Conservation (phyloP, 2,113 vertebrate species). For the Telmatochromis sp. region DNA sequence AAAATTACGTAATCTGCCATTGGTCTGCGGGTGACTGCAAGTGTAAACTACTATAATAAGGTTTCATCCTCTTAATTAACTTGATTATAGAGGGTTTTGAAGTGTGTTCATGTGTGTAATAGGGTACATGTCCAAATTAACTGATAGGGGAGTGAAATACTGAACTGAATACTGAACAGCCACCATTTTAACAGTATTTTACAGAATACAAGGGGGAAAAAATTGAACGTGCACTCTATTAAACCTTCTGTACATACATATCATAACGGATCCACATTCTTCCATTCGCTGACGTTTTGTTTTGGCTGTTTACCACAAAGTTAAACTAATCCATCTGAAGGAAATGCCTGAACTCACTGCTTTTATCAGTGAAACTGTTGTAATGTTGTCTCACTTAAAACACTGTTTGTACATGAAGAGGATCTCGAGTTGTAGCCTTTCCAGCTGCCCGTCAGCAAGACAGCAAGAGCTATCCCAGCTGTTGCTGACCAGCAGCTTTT, state of each 20-base stretch:
- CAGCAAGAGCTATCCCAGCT: not conserved
- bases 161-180: not conserved
- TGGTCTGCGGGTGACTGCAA: not conserved
- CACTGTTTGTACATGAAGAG: not conserved
- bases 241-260: not conserved
- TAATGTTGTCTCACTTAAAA: not conserved
- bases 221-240: not conserved
- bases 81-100: not conserved
- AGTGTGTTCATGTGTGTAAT: not conserved
- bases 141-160: not conserved
- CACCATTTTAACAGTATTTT: not conserved
- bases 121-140: conserved; percentile 30
- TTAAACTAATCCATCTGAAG: not conserved
- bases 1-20: not conserved
- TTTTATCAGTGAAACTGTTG: not conserved
- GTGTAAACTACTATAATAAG: not conserved
- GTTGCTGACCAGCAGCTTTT: not conserved
- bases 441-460: not conserved
- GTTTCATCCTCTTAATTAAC: not conserved
- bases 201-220: not conserved
- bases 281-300: not conserved
- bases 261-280: not conserved
- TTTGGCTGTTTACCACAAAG: not conserved
- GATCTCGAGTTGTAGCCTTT: not conserved
- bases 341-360: not conserved